A percentile compares a stretch with the other conserved stretches of the same genome.
phyloP scores from a whole-genome alignment of 64 coral and sea anemone species.

The Montipora foliosa region DNA sequence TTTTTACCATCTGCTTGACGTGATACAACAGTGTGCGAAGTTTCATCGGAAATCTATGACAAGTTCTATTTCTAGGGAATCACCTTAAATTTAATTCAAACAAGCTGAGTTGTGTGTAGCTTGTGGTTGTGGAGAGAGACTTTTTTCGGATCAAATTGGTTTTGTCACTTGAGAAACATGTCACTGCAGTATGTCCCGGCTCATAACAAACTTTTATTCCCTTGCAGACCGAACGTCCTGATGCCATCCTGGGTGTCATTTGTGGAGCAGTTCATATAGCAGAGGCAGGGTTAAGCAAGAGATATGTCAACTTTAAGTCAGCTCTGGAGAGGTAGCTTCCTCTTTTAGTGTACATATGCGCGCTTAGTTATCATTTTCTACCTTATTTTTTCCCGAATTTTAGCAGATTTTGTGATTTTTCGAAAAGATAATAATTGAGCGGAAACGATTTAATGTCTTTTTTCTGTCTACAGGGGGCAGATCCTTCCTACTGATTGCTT shows the following conservation, averaged over 20 bases:
- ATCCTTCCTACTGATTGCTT: slow-evolving; percentile 83
- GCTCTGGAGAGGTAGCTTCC: slow-evolving; percentile 86
- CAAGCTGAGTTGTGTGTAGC: too few species aligned
- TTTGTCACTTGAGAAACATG: neutral
- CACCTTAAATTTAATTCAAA: too few species aligned
- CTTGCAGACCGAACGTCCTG: slow-evolving; percentile 87
- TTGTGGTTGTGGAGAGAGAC: too few species aligned
- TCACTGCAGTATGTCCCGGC: neutral
- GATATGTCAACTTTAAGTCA: slow-evolving; percentile 83
- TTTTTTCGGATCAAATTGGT: too few species aligned
- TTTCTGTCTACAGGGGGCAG: slow-evolving; percentile 79
- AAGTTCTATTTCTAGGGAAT: too few species aligned
- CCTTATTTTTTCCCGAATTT: too few species aligned
- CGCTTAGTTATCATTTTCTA: too few species aligned
- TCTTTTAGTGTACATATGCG: too few species aligned
- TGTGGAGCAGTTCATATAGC: slow-evolving; percentile 95
- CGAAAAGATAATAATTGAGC: neutral
- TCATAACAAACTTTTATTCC: neutral
- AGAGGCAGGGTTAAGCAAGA: slow-evolving; percentile 87
- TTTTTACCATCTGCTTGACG: too few species aligned
- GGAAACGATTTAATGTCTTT: neutral
- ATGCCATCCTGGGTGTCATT: slow-evolving; percentile 92
- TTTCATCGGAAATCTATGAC: too few species aligned
- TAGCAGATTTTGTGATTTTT: too few species aligned
- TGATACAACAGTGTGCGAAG: too few species aligned